phyloP scores from a whole-genome alignment of 1,140 invertebrate species.

The Tetramorium simillimum region DNA sequence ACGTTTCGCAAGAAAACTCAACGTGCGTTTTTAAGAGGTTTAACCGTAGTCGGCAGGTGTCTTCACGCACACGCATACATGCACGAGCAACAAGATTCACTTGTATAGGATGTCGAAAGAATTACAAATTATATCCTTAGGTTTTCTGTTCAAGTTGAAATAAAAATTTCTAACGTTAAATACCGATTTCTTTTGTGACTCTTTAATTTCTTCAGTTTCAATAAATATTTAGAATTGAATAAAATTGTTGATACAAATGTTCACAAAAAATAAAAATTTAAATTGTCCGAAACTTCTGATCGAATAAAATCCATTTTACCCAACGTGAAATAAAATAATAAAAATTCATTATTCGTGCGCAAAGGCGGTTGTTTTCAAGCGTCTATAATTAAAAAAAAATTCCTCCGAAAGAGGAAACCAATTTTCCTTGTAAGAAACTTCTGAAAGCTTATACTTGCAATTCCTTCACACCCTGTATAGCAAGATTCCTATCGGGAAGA shows the following conservation, averaged over 20 bases:
- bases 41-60: conserved; percentile 41
- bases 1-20: background rate
- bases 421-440: background rate
- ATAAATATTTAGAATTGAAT: background rate
- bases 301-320: background rate
- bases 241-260: too few relatives aligned
- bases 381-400: background rate
- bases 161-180: background rate
- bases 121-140: background rate
- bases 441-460: background rate
- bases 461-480: conserved; percentile 19
- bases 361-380: background rate
- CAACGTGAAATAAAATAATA: background rate
- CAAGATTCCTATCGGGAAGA: background rate
- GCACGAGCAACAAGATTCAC: background rate
- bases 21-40: background rate
- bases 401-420: background rate
- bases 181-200: too few relatives aligned
- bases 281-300: background rate
- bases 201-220: background rate
- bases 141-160: background rate
- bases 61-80: background rate
- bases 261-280: too few relatives aligned
- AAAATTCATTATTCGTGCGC: background rate
- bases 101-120: background rate